A percentile compares a stretch with the other conserved stretches of the same genome.
phyloP scores from a whole-genome alignment of 2,797 vertebrate genomes.

The Aulostomus chinensis region DNA sequence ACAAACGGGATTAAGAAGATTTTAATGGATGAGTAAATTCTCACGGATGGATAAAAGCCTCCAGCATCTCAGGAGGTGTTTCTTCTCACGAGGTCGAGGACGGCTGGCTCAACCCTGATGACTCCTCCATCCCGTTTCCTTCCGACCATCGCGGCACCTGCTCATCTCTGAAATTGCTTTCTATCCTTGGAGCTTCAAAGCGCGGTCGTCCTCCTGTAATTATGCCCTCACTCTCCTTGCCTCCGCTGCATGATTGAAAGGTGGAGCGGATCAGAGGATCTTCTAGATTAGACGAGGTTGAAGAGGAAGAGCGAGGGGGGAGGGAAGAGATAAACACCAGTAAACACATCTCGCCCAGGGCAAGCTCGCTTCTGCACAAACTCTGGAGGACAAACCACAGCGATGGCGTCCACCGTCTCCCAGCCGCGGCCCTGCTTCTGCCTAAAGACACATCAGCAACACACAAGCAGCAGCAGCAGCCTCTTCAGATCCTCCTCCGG shows the following conservation, averaged over 20 bases:
- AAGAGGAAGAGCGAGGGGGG: slow-evolving; percentile 38
- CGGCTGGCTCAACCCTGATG: slow-evolving; percentile 10
- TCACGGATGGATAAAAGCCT: slow-evolving; percentile 30
- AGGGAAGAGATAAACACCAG: slow-evolving; percentile 69
- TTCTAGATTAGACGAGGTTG: slow-evolving; percentile 26
- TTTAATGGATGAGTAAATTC: slow-evolving; percentile 31
- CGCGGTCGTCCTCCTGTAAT: slow-evolving; percentile 48
- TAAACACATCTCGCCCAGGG: slow-evolving; percentile 64
- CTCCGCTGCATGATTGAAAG: slow-evolving; percentile 47
- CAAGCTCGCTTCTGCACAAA: slow-evolving; percentile 52
- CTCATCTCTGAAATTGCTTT: slow-evolving; percentile 37
- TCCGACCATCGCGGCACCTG: too few relatives aligned
- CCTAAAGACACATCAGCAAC: slow-evolving; percentile 6
- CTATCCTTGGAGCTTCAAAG: slow-evolving; percentile 61
- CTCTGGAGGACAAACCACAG: not conserved
- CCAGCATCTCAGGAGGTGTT: too few relatives aligned
- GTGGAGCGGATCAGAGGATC: too few relatives aligned
- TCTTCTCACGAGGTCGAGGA: not conserved
- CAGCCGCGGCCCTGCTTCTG: slow-evolving; percentile 9
- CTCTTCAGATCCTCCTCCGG: not conserved
- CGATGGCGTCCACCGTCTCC: slow-evolving; percentile 30
- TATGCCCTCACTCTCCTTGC: slow-evolving; percentile 54
- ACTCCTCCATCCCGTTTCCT: slow-evolving; percentile 30
- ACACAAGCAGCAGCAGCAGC: not conserved
- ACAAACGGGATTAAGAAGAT: too few relatives aligned